Percentiles rank a stretch among this genome's conserved stretches.
phyloP scores from a whole-genome alignment of 2,113 vertebrate genomes.

The Gambusia holbrooki region DNA sequence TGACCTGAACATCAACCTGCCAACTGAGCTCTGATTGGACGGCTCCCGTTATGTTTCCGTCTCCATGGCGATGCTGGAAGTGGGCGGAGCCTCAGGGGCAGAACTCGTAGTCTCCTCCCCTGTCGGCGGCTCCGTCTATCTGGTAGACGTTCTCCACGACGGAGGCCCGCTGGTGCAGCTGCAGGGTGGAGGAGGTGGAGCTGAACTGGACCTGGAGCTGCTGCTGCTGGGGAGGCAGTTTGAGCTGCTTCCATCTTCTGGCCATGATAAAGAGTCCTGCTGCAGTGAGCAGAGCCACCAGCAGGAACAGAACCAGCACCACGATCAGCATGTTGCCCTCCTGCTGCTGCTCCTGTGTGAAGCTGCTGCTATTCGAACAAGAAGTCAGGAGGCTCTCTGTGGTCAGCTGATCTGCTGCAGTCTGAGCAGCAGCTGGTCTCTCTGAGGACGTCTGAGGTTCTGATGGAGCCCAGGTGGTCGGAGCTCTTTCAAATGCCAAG shows the following conservation, averaged over 20 bases:
- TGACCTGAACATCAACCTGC: not conserved
- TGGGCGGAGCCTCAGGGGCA: constrained; percentile 17
- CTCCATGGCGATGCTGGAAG: not conserved
- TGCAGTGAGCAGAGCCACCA: not conserved
- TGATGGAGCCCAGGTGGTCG: not conserved
- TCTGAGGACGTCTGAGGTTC: not conserved
- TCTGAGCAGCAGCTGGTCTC: not conserved
- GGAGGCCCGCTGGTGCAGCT: not conserved
- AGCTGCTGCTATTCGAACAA: not conserved
- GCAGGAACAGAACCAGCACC: constrained; percentile 3
- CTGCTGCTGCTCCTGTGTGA: not conserved
- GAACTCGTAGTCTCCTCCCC: constrained; percentile 22
- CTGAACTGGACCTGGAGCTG: not conserved
- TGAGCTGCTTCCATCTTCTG: too few species aligned
- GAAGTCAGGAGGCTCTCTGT: not conserved
- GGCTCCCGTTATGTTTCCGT: not conserved
- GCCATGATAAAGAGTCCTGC: not conserved
- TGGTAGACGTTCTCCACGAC: constrained; percentile 42
- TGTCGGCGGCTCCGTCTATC: not conserved
- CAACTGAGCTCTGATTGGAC: not conserved
- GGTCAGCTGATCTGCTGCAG: constrained; percentile 38
- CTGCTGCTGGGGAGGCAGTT: constrained; percentile 19
- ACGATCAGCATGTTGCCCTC: accelerated
- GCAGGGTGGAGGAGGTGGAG: not conserved
- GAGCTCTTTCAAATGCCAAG: not conserved